phyloP scores from a whole-genome alignment of 1,140 invertebrate genomes.

The Aricia agestis region DNA sequence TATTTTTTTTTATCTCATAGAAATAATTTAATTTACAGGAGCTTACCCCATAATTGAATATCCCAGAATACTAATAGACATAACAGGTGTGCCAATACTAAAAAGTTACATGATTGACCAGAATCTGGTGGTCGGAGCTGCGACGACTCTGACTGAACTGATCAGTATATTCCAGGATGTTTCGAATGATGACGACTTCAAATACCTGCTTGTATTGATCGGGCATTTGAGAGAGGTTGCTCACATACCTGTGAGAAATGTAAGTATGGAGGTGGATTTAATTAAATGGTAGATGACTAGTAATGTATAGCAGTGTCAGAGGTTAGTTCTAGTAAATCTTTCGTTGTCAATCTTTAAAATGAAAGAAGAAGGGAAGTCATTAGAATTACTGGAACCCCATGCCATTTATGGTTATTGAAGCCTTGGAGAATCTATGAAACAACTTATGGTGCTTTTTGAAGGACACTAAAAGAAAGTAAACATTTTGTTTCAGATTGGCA shows the following conservation, averaged over 20 bases:
- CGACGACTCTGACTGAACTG: slow-evolving; percentile 78
- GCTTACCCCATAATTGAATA: slow-evolving; percentile 45
- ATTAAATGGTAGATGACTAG: no score
- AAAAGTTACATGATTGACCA: slow-evolving; percentile 80
- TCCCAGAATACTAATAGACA: slow-evolving; percentile 80
- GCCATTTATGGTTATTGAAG: no score
- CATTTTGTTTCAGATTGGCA: slow-evolving; percentile 77
- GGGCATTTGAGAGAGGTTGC: slow-evolving; percentile 82
- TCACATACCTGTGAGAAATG: slow-evolving; percentile 82
- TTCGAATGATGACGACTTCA: slow-evolving; percentile 64
- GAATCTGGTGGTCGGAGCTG: slow-evolving; percentile 79
- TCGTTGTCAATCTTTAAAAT: no score
- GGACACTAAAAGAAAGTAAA: no score
- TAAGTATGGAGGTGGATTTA: slow-evolving; percentile 52
- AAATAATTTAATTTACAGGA: slow-evolving; percentile 34
- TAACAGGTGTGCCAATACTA: slow-evolving; percentile 77
- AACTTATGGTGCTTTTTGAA: no score
- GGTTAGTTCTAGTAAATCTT: no score
- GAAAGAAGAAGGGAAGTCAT: no score
- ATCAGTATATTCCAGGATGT: slow-evolving; percentile 77
- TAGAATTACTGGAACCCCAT: no score
- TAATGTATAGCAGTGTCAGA: no score
- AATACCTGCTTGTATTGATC: slow-evolving; percentile 76
- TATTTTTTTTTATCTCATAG: no score
- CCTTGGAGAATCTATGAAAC: no score